Conservation (phyloP, 2,888 invertebrate species). For the Thymelicus lineola region DNA sequence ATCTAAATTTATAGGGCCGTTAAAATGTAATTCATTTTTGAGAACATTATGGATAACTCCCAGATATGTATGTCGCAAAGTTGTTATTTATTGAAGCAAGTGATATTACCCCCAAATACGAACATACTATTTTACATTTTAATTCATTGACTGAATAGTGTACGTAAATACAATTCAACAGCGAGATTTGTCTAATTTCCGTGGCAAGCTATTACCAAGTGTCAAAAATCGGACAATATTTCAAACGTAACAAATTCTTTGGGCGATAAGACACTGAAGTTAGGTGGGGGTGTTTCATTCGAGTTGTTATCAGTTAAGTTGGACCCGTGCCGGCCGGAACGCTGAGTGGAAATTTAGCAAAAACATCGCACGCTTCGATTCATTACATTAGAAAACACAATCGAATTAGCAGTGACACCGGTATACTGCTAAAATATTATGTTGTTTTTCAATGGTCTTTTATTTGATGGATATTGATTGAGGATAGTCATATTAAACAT, state of each 20-base stretch:
- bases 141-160: too few relatives aligned
- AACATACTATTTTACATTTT: too few relatives aligned
- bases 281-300: conserved; percentile 67
- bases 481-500: too few relatives aligned
- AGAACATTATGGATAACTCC: too few relatives aligned
- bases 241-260: conserved; percentile 68
- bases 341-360: conserved; percentile 29
- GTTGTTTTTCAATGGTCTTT: too few relatives aligned
- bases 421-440: too few relatives aligned
- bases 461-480: too few relatives aligned
- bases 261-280: conserved; percentile 65
- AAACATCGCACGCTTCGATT: conserved; percentile 20
- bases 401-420: not conserved
- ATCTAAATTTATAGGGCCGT: too few relatives aligned
- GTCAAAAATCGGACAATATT: conserved; percentile 73
- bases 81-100: too few relatives aligned
- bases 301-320: conserved; percentile 74
- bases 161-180: conserved; percentile 1
- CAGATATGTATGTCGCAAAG: too few relatives aligned
- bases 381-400: conserved; percentile 4
- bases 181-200: not conserved
- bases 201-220: conserved; percentile 54
- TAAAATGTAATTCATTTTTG: too few relatives aligned
- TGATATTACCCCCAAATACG: too few relatives aligned
- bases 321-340: conserved; percentile 10